Base-by-base conservation (phyloP, 2,113 vertebrate genomes). In the Bostrychus sinensis region DNA sequence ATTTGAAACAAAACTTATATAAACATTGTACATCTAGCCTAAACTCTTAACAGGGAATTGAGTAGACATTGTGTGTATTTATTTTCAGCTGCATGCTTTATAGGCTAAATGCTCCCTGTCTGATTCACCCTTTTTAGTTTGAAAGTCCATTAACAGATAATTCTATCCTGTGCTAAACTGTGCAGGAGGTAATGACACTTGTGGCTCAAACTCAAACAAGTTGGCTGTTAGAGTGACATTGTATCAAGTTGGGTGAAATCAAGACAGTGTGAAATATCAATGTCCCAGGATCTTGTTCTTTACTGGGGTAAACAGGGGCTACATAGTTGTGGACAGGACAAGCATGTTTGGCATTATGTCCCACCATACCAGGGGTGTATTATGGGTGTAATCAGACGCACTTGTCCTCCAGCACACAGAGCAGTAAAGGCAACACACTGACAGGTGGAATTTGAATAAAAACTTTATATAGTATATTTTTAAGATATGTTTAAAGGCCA, bases 61-160 rank as follows among this genome's bases (percentile, higher is more conserved):
- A 51, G 53, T 61, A 46, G 1, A 23, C 58, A 23, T 39, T 11
- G 65, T 79, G 72, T 19, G 46, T 7, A 5, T 62, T 77, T 66
- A 75, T 82, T 79, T 80, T 86, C 80, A 82, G 86, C 17, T 11
- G 16, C 75, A 81, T 68, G 61, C 69, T 77, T 87, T 71, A 82
- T 56, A 43, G 56, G 50, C 67, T 51, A 58, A 66, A 81, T 59
- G 62, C 45, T 62, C 75, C 64, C 71, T 22, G 55, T 66, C 76
- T 82, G 77, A 83, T 82, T 89, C 80, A 75, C 82, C 72, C 59
- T 55, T 83, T 87, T 86, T 88, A 89, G 84, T 83, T 63, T 56
- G 75, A 78, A 53, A 70, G 63, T 77, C 61, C 84, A 73, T 89
- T 86, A 91, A 87, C 78, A 85, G 80, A 75, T 89, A 87, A 86